Percentiles rank a stretch among this genome's conserved stretches.
Conservation (phyloP, 2,797 vertebrate genomes). For the Chloroceryle inda region DNA sequence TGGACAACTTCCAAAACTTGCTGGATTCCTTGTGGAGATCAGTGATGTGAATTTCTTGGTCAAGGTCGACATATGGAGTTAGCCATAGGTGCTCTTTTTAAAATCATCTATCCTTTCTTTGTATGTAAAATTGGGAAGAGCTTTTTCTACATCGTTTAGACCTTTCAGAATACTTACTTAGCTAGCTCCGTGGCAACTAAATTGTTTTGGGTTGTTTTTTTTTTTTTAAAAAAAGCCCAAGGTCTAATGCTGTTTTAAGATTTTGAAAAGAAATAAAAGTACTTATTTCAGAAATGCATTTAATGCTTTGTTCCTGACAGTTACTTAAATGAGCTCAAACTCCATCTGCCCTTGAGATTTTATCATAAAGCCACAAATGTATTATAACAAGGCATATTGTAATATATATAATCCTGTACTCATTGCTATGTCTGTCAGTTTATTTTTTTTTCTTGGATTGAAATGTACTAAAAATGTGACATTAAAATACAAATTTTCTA, state of each 20-base stretch:
- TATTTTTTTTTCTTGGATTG: conserved; percentile 88
- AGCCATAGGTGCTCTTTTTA: conserved; percentile 74
- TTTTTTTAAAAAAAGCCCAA: conserved; percentile 64
- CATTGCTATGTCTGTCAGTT: conserved; percentile 90
- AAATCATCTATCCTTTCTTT: conserved; percentile 63
- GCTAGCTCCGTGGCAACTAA: conserved; percentile 72
- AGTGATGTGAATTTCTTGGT: conserved; percentile 63
- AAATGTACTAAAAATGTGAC: conserved; percentile 94
- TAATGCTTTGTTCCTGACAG: conserved; percentile 88
- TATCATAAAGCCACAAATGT: conserved; percentile 89
- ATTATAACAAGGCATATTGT: conserved; percentile 95
- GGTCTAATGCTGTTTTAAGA: conserved; percentile 78
- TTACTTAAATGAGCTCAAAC: conserved; percentile 87
- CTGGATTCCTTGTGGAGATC: conserved; percentile 64
- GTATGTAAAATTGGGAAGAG: conserved; percentile 65
- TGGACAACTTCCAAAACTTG: conserved; percentile 65
- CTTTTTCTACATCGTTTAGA: conserved; percentile 70
- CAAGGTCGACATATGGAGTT: conserved; percentile 74
- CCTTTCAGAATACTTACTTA: conserved; percentile 68
- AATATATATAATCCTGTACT: conserved; percentile 93
- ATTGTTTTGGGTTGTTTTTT: conserved; percentile 32
- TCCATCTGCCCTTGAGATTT: conserved; percentile 86
- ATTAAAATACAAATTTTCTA: conserved; percentile 96
- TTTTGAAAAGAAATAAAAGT: conserved; percentile 80
- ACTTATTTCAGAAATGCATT: conserved; percentile 81